Evolutionary conservation across 2,888 invertebrate species (phyloP), one percentile per base, ranked within the genome.

Genomic region (Eumerus sabulonum): DNA sequence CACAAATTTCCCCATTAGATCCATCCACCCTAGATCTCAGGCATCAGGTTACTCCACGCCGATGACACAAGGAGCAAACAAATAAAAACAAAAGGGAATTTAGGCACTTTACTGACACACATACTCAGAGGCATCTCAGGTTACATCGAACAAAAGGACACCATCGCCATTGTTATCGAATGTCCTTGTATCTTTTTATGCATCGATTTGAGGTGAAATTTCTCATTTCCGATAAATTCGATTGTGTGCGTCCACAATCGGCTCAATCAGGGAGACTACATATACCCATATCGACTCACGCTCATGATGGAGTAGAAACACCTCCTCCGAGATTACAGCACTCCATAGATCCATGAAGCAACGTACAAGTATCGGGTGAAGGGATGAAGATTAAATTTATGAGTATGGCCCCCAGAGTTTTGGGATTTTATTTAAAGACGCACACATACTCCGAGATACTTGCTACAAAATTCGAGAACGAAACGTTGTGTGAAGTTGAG

Each of bases 191-290:
- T 77, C 57, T 17, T 11, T 59, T 16, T 36, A 18, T 66, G 48
- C 45, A 73, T 77, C 63, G 77, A 77, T 73, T 77, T 77, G 77
- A 68, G 77, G 77, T 73, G 63, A 77, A 73, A 67, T 67, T 73
- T n/a, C n/a, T n/a, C n/a, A n/a, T n/a, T 77, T 66, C 73, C 62
- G 53, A 57, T 67, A 62, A 77, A 77, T 73, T 77, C 67, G 62
- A 73, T 73, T 77, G 77, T 77, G 67, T 77, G 77, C 51, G 77
- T 77, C 77, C 77, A 77, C 77, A 77, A 77, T 77, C 63, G 70
- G 74, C 74, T 74, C 79, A 79, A 79, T 79, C 79, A 77, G 67
- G 77, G 38, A 63, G 54, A 77, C 73, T 77, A n/a, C n/a, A n/a
- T n/a, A n/a, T n/a, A n/a, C n/a, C 67, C 62, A 72, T 77, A 67